Conservation (phyloP, 1,140 invertebrate species). For the Condylostylus longicornis region DNA sequence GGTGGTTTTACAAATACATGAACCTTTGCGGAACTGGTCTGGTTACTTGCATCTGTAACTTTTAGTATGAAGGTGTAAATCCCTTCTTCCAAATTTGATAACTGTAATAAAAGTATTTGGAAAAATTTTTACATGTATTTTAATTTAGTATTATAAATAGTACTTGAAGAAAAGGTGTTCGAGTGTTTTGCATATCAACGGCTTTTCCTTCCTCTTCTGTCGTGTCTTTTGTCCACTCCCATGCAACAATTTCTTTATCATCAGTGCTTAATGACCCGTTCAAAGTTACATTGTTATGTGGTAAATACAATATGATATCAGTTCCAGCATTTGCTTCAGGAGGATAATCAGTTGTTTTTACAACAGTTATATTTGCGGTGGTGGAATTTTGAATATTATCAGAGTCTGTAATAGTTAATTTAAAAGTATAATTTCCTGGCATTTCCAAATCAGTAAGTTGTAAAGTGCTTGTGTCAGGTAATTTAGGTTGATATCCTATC, state of each 20-base stretch:
- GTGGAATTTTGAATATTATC: conserved; percentile 76
- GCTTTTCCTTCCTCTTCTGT: conserved; percentile 67
- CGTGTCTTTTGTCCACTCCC: conserved; percentile 87
- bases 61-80: conserved; percentile 88
- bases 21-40: conserved; percentile 69
- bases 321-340: conserved; percentile 87
- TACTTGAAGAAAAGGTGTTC: conserved; percentile 53
- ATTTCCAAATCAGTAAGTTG: conserved; percentile 64
- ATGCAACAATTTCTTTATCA: conserved; percentile 79
- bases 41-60: conserved; percentile 78
- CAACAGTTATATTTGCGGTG: conserved; percentile 74
- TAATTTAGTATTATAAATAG: not conserved
- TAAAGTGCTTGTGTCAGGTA: conserved; percentile 66
- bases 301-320: conserved; percentile 78
- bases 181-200: conserved; percentile 86
- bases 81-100: conserved; percentile 82
- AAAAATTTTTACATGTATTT: conserved; percentile 1
- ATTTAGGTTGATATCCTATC: conserved; percentile 64
- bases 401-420: conserved; percentile 83
- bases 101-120: conserved; percentile 22
- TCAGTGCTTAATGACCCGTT: conserved; percentile 84
- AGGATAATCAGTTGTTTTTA: conserved; percentile 86
- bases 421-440: conserved; percentile 85
- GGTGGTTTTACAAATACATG: conserved; percentile 87
- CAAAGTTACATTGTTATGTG: conserved; percentile 72